A percentile compares a stretch with the other conserved stretches of the same genome.
phyloP scores from a whole-genome alignment of 2,888 invertebrate genomes.

The Siphlonurus alternatus region DNA sequence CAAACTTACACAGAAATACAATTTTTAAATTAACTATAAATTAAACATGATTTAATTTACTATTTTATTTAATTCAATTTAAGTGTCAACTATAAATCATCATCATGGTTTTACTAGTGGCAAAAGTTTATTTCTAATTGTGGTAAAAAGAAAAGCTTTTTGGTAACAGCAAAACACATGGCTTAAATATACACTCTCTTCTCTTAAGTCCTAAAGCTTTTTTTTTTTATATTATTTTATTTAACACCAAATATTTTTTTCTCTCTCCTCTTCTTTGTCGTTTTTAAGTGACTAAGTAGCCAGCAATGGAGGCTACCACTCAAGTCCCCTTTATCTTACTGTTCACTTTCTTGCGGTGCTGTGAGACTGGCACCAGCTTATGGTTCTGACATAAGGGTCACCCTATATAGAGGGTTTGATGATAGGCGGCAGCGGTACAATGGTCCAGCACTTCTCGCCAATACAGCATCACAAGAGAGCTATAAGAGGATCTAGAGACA shows the following conservation, averaged over 20 bases:
- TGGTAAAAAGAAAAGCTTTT: background rate
- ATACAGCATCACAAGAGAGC: background rate
- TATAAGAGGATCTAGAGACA: background rate
- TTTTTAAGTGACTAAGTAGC: background rate
- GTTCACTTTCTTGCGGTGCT: background rate
- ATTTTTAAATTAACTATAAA: no score
- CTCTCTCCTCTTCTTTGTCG: background rate
- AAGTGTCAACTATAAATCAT: background rate
- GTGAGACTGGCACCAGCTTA: no score
- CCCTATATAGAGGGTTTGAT: background rate
- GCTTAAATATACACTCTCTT: background rate
- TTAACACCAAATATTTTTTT: background rate
- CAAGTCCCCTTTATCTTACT: background rate
- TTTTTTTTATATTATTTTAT: background rate
- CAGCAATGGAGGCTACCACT: background rate
- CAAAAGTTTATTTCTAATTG: background rate
- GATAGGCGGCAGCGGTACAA: background rate
- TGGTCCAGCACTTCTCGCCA: background rate
- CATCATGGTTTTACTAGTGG: no score
- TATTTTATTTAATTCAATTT: background rate
- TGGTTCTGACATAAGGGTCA: background rate
- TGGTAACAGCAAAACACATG: no score
- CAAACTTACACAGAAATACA: no score
- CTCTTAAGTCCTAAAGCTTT: no score
- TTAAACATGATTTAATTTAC: no score